Evolutionary conservation across 2,888 invertebrate genomes (phyloP), one percentile per base, ranked within the genome.

Genomic region (Eulithis testata): DNA sequence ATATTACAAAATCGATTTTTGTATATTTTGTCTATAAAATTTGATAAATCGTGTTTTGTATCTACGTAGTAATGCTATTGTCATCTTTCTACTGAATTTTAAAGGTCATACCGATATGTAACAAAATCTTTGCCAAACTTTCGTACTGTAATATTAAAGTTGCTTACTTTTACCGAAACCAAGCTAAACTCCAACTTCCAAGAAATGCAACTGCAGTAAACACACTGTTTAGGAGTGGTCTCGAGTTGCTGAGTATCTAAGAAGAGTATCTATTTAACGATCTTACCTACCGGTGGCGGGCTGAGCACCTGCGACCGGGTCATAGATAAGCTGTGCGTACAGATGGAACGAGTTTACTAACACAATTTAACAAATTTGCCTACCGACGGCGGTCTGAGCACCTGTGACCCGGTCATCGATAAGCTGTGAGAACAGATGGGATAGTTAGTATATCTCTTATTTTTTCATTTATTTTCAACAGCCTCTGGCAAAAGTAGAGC

Each of bases 211-310:
- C 45, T 44, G 51, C 63, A 69, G 56, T 55, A 61, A 65, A 61
- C 65, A 61, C 63, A 61, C 65, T 43, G 65, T 63, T 50, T 21
- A 61, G 44, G 56, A 64, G 66, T 60, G 54, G 36, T 44, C 51
- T 61, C 61, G 43, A 51, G 54, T 52, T 60, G 50, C 53, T 4
- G 40, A 40, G 37, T 37, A 21, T 31, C 51, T 53, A 44, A 53
- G 40, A 55, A 50, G 50, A 76, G 78, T 83, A 82, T 83, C 84
- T 82, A 79, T 82, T 81, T 82, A 79, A 78, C 80, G 80, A 82
- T 77, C 77, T 73, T 63, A 64, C 66, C 58, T 65, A 60, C 63
- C 58, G 49, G 31, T 50, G 49, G 60, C 27, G 43, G 70, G 76
- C 76, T 70, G 63, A 63, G 73, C 86, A 86, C 86, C 86, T 86